Evolutionary conservation across 2,888 invertebrate genomes (phyloP).

Genomic region (Agriopis aurantiaria): DNA sequence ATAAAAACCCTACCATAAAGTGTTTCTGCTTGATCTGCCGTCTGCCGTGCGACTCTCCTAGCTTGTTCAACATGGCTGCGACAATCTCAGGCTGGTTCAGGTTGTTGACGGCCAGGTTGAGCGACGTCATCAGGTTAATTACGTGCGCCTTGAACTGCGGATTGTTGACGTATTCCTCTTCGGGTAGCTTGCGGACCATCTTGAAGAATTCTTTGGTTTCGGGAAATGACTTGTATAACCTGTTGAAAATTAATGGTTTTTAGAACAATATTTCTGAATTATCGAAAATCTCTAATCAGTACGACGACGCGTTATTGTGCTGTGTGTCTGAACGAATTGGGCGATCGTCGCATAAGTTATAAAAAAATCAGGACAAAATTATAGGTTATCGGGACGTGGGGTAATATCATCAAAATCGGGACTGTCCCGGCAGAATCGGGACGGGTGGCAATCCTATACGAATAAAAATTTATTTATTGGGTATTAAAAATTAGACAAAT

Average conservation of each 20-base stretch:
- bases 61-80: constrained; percentile 76
- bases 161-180: constrained; percentile 69
- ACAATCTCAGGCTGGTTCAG: constrained; percentile 78
- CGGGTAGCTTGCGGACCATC: constrained; percentile 70
- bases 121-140: constrained; percentile 76
- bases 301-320: no score
- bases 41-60: constrained; percentile 75
- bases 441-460: no score
- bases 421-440: no score
- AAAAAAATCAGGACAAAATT: no score
- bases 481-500: no score
- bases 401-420: no score
- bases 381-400: no score
- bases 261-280: not conserved
- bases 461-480: no score
- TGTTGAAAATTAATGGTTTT: constrained; percentile 48
- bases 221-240: constrained; percentile 73
- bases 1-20: constrained; percentile 64
- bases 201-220: constrained; percentile 76
- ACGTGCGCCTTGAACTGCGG: constrained; percentile 82
- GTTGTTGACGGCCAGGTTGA: constrained; percentile 73
- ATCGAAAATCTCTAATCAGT: no score
- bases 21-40: constrained; percentile 70
- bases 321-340: no score
- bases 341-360: no score